Evolutionary conservation across 2,113 vertebrate genomes (phyloP), one percentile per base, ranked within the genome.

Genomic region (Tapirus terrestris): DNA sequence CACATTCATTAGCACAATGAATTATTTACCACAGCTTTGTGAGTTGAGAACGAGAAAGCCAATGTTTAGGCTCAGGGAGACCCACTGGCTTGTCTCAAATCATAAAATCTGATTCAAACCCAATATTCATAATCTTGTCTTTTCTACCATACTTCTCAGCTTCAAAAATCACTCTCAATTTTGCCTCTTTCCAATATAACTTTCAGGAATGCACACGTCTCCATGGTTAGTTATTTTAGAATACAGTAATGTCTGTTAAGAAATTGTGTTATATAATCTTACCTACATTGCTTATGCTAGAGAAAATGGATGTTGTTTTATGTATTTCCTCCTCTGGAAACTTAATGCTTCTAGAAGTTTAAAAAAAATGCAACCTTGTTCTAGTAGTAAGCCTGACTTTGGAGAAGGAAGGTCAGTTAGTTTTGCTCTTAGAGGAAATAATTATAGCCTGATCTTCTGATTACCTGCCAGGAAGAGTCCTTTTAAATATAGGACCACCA

Each of bases 321-420:
- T 43, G n/a, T 65, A 48, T 63, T 94, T 77, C 20, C 11, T 91
- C 17, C 73, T 82, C 21, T 82, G 82, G 45, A 96, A 96, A 67
- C 23, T 73, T 27, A 94, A 48, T 75, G 18, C 31, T 25, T 93
- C 36, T 80, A 63, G 23, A 96, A 67, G 53, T 60, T 86, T 51
- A 3, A 67, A 63, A 73, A 60, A 77, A 68, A 33, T 48, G 14
- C 20, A 63, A 72, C 14, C 17, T 60, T 58, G 12, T 67, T 89
- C 18, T 36, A 65, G 17, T 31, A 67, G 23, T 20, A 83, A 82
- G 23, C 17, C 43, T 83, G 17, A 61, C 48, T 73, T 58, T 5
- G 48, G 60, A 10, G 3, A 86, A 14, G 33, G 29, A 73, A 56
- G 23, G 25, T 3, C 1, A 48, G 11, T 33, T 75, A 48, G 53